Conservation (phyloP, 2,888 invertebrate genomes). For the Pteria penguin region DNA sequence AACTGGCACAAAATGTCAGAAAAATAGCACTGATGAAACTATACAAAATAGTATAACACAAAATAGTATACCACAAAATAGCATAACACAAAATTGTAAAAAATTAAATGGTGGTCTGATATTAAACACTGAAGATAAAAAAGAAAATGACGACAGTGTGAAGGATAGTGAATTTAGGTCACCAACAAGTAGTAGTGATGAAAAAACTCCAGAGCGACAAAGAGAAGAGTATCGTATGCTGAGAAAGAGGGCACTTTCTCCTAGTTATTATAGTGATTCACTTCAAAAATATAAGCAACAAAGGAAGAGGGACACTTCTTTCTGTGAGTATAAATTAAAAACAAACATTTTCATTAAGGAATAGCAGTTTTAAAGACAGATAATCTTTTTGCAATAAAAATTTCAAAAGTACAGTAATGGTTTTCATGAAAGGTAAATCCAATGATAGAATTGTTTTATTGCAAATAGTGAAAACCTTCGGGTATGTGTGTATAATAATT, state of each 20-base stretch:
- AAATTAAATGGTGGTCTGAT: background rate
- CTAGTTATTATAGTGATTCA: constrained; percentile 61
- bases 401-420: too few relatives aligned
- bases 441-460: too few relatives aligned
- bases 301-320: constrained; percentile 17
- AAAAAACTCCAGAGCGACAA: constrained; percentile 15
- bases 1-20: constrained; percentile 1
- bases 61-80: background rate
- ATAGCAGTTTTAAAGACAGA: too few relatives aligned
- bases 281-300: constrained; percentile 33
- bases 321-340: constrained; percentile 5
- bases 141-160: background rate
- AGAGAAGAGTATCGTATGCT: constrained; percentile 47
- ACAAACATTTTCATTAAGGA: too few relatives aligned
- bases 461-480: too few relatives aligned
- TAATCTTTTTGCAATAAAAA: too few relatives aligned
- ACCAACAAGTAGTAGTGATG: background rate
- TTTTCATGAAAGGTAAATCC: too few relatives aligned
- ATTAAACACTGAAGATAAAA: background rate
- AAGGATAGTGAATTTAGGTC: background rate
- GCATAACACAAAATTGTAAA: background rate
- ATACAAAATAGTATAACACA: background rate
- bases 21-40: background rate
- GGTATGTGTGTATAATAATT: too few relatives aligned
- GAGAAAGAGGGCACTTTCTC: constrained; percentile 59